Evolutionary conservation across 1,140 invertebrate species (phyloP).

Genomic region (Globodera rostochiensis): DNA sequence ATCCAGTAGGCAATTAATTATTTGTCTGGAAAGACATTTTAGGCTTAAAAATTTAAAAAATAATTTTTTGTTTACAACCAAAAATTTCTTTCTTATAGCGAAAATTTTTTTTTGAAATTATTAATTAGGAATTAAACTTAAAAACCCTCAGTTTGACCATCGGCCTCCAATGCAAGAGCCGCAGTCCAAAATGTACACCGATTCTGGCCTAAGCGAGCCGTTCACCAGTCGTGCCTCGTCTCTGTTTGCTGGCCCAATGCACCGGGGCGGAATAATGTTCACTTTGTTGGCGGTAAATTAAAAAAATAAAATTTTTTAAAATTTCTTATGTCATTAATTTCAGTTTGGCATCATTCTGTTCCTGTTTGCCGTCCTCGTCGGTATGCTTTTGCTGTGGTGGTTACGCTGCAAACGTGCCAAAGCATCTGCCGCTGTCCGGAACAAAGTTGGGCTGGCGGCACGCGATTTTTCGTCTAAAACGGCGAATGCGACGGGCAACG

Average conservation of each 20-base stretch:
- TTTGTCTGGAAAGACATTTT: too few species aligned
- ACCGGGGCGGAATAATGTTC: slow-evolving; percentile 24
- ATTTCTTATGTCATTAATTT: background rate
- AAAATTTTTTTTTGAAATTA: too few species aligned
- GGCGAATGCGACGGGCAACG: slow-evolving; percentile 21
- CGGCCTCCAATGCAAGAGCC: slow-evolving; percentile 82
- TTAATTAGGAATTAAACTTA: too few species aligned
- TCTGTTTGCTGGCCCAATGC: slow-evolving; percentile 71
- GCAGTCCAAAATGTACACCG: slow-evolving; percentile 75
- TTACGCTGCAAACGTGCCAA: slow-evolving; percentile 49
- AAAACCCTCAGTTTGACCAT: slow-evolving; percentile 89
- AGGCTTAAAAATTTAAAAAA: background rate
- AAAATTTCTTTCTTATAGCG: background rate
- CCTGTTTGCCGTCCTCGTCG: slow-evolving; percentile 61
- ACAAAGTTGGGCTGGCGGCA: slow-evolving; percentile 1
- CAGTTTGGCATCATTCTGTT: slow-evolving; percentile 28
- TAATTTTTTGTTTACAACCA: background rate
- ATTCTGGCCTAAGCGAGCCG: slow-evolving; percentile 79
- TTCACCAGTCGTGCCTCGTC: slow-evolving; percentile 70
- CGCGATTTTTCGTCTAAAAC: slow-evolving; percentile 25
- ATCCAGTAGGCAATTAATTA: slow-evolving; percentile 20
- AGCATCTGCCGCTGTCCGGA: slow-evolving; percentile 25
- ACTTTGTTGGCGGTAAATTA: slow-evolving; percentile 12
- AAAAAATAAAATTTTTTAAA: background rate
- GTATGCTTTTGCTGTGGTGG: slow-evolving; percentile 66